Evolutionary conservation across 2,113 vertebrate genomes (phyloP).

Genomic region (Polypterus senegalus): DNA sequence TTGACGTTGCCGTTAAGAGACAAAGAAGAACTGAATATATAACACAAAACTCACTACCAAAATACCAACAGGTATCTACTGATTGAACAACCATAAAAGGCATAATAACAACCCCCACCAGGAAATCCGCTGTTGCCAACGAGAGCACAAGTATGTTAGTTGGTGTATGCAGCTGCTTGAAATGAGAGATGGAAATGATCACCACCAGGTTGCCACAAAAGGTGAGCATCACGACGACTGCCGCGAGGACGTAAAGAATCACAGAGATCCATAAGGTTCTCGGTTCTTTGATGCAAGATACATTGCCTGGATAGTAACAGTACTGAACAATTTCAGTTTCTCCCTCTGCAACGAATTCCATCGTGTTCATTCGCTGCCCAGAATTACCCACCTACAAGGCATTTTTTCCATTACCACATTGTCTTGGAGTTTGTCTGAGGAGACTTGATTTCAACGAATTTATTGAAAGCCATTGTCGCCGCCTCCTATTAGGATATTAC

Average conservation of each 20-base stretch:
- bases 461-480: no score
- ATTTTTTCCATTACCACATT: no score
- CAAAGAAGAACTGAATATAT: slow-evolving; percentile 22
- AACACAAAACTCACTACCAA: slow-evolving; percentile 29
- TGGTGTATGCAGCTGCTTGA: slow-evolving; percentile 45
- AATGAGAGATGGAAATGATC: slow-evolving; percentile 34
- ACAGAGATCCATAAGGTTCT: slow-evolving; percentile 11
- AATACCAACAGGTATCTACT: slow-evolving; percentile 36
- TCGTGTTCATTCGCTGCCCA: no score
- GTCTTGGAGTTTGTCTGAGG: no score
- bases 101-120: slow-evolving; percentile 52
- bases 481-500: no score
- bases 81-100: slow-evolving; percentile 42
- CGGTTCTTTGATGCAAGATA: slow-evolving; percentile 17
- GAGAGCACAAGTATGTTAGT: slow-evolving; percentile 47
- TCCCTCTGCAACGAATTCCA: not conserved
- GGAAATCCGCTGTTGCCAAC: slow-evolving; percentile 38
- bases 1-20: slow-evolving; percentile 28
- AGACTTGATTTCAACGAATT: no score
- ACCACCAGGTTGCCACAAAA: slow-evolving; percentile 31
- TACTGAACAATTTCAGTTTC: not conserved
- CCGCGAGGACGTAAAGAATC: slow-evolving; percentile 27
- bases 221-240: slow-evolving; percentile 34
- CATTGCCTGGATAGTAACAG: not conserved
- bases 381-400: no score